Percentiles rank a stretch among this genome's conserved stretches.
phyloP scores from a whole-genome alignment of 2,888 invertebrate species.

The Polylopha cassiicola region DNA sequence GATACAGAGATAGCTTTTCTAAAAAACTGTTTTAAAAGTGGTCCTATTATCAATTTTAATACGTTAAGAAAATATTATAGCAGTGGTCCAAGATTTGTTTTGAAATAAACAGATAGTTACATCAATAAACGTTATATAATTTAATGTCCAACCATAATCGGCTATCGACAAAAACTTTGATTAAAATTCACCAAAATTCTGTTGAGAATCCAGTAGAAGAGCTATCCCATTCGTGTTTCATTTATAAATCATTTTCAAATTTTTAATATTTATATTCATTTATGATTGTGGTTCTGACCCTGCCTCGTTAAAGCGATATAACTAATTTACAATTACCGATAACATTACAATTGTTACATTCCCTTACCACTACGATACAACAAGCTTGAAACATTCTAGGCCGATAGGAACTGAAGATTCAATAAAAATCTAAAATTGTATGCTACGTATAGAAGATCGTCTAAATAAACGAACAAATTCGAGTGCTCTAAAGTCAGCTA shows the following conservation, averaged over 20 bases:
- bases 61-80: conserved; percentile 56
- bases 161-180: conserved; percentile 24
- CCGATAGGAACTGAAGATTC: conserved; percentile 71
- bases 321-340: conserved; percentile 58
- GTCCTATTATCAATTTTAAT: conserved; percentile 54
- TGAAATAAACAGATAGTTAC: conserved; percentile 22
- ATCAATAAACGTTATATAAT: conserved; percentile 20
- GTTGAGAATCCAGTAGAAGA: conserved; percentile 44
- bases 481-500: conserved; percentile 44
- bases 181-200: conserved; percentile 22
- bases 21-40: conserved; percentile 45
- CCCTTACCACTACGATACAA: conserved; percentile 47
- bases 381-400: conserved; percentile 67
- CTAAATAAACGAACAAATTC: conserved; percentile 34
- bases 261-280: conserved; percentile 41
- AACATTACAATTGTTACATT: conserved; percentile 50
- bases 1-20: conserved; percentile 66
- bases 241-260: conserved; percentile 46
- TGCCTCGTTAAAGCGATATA: conserved; percentile 74
- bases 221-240: conserved; percentile 53
- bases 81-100: conserved; percentile 62
- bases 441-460: conserved; percentile 34
- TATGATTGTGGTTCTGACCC: conserved; percentile 71
- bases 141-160: conserved; percentile 18
- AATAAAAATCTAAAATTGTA: conserved; percentile 37